A percentile compares a stretch with the other conserved stretches of the same genome.
Evolutionary conservation across 2,797 vertebrate species (phyloP).

Genomic region (Pipistrellus kuhlii): DNA sequence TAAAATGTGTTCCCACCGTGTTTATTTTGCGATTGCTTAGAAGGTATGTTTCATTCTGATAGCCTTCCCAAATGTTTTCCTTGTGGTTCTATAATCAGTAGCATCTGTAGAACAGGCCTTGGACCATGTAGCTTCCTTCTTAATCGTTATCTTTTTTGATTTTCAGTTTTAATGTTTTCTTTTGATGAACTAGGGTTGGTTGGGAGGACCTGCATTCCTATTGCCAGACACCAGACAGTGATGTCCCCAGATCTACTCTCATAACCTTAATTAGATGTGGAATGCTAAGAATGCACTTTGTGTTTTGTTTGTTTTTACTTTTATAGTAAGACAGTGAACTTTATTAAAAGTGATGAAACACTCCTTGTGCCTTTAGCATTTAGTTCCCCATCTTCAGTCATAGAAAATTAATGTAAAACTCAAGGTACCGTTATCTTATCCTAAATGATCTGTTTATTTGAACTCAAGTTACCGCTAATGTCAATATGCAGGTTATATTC

Average conservation of each 20-base stretch:
- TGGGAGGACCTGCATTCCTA: slow-evolving; percentile 33
- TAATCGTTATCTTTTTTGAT: slow-evolving; percentile 35
- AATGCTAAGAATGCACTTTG: slow-evolving; percentile 90
- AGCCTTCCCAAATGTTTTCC: slow-evolving; percentile 62
- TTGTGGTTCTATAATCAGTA: slow-evolving; percentile 59
- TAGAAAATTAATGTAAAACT: slow-evolving; percentile 63
- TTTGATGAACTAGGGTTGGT: not conserved
- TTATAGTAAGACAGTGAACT: slow-evolving; percentile 89
- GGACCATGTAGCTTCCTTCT: slow-evolving; percentile 50
- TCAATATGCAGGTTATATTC: not conserved
- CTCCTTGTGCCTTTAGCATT: slow-evolving; percentile 83
- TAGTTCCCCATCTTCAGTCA: slow-evolving; percentile 63
- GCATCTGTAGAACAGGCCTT: slow-evolving; percentile 57
- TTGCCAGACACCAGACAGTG: slow-evolving; percentile 60
- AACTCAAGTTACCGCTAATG: slow-evolving; percentile 19
- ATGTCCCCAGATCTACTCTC: slow-evolving; percentile 85
- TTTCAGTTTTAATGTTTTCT: slow-evolving; percentile 49
- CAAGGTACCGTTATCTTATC: slow-evolving; percentile 55
- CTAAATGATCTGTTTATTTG: not conserved
- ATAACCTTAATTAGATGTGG: slow-evolving; percentile 91
- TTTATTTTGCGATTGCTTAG: slow-evolving; percentile 69
- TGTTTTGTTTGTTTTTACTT: slow-evolving; percentile 79
- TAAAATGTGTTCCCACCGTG: slow-evolving; percentile 56
- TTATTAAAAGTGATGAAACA: slow-evolving; percentile 89
- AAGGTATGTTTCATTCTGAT: slow-evolving; percentile 48